Base-by-base conservation (phyloP, 2,797 vertebrate genomes). In the Fistularia tabacaria region DNA sequence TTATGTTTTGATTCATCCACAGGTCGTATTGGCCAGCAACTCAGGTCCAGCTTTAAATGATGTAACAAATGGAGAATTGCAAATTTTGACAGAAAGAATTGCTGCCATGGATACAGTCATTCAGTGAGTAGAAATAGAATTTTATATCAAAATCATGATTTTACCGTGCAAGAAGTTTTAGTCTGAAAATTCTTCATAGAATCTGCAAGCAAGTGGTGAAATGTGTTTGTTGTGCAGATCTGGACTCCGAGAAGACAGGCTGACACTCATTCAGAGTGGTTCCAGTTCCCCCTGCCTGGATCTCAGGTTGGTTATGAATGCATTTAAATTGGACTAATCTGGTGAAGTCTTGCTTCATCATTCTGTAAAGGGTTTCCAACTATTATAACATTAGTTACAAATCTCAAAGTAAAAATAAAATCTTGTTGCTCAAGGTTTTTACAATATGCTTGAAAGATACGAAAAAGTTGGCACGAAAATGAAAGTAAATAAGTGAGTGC, bases 1-100 rank as follows among this genome's bases (percentile, higher is more conserved):
- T 8, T 8, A 40, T 40, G 2, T 5, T 2, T 25, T 5, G 25
- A 3, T 25, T 25, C 25, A 25, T 25, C 2, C 25, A 0, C 56
- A 99, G 97, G 95, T 99, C 15, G 94, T 99, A 58, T 48, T 99
- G 78, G 97, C 97, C 11, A 98, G 97, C 85, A 99, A 99, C 88
- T 98, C 97, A 0, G 91, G 93, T 58, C 97, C 97, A 0, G 97
- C 97, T 38, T 69, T 99, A 12, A 99, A 99, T 0, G 97, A 99
- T 0, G 94, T 99, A n/a, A 99, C 97, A 1, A 93, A 97, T 62
- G 91, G 91, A 0, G 97, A 99, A 54, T 93, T 98, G 52, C 92
- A 94, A 73, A 94, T 99, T 0, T 80, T 99, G 14, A 91, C 94
- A 0, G 94, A 97, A 42, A 90, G 88, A 63, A 96, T 99, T 1